Evolutionary conservation across 2,888 invertebrate genomes (phyloP).

Genomic region (Resseliella maxima): DNA sequence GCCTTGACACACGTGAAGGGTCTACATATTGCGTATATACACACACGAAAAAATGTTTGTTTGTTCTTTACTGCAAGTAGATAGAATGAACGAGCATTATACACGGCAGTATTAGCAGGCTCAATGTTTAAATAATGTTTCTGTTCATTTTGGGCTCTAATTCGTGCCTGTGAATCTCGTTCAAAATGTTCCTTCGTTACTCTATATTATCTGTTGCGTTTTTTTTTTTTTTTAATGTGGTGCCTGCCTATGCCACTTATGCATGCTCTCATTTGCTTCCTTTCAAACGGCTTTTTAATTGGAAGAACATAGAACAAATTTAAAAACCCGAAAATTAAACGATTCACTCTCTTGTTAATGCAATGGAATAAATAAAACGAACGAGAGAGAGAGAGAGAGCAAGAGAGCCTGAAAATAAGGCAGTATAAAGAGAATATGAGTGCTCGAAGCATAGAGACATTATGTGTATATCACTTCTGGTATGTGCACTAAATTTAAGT

Average conservation of each 20-base stretch:
- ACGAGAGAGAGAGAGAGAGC: not conserved
- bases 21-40: constrained; percentile 9
- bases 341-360: not conserved
- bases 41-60: not conserved
- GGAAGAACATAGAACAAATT: constrained; percentile 30
- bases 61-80: constrained; percentile 21
- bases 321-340: constrained; percentile 6
- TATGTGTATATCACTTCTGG: constrained; percentile 1
- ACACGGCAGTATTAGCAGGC: not conserved
- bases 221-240: not conserved
- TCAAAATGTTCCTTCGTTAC: not conserved
- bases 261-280: constrained; percentile 21
- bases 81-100: not conserved
- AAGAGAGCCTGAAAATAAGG: not conserved
- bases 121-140: constrained; percentile 38
- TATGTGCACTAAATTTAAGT: constrained; percentile 47
- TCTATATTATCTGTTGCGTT: not conserved
- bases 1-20: not conserved
- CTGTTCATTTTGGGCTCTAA: constrained; percentile 32
- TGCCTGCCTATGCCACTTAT: not conserved
- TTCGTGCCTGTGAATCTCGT: not conserved
- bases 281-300: constrained; percentile 2
- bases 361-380: too few relatives aligned
- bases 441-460: not conserved
- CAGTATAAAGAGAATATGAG: not conserved